Conservation (phyloP, 2,113 vertebrate species). For the Pedionomus torquatus region DNA sequence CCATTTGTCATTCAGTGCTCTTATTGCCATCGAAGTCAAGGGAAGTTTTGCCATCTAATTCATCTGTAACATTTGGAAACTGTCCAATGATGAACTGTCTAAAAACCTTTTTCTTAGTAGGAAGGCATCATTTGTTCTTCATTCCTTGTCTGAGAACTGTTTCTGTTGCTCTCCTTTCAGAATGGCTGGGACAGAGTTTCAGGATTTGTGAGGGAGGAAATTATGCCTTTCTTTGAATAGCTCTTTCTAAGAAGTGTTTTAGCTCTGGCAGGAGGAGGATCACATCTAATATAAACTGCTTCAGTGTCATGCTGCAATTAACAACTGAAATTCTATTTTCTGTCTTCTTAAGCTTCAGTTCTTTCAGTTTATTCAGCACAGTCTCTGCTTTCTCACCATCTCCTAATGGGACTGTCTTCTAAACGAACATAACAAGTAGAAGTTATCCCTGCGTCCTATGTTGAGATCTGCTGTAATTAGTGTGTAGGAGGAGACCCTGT, state of each 20-base stretch:
- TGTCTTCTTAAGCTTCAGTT: neutral
- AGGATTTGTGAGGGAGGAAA: slow-evolving; percentile 8
- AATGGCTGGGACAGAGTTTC: neutral
- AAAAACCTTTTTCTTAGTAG: neutral
- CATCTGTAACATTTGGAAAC: neutral
- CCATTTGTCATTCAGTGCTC: neutral
- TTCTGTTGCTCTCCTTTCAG: neutral
- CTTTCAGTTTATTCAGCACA: neutral
- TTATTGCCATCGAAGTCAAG: neutral
- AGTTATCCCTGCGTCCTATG: neutral
- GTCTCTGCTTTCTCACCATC: neutral
- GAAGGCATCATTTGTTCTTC: neutral
- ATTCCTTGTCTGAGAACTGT: neutral
- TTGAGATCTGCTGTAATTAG: neutral
- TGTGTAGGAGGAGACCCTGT: neutral
- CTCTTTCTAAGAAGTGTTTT: neutral
- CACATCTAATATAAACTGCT: neutral
- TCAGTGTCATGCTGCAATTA: neutral
- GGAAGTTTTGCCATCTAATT: slow-evolving; percentile 13
- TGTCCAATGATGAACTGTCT: neutral
- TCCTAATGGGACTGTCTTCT: accelerated
- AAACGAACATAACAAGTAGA: neutral
- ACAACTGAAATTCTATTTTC: neutral
- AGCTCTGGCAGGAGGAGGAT: neutral
- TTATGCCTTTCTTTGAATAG: neutral